A percentile compares a stretch with the other conserved stretches of the same genome.
Conservation (phyloP, 2,797 vertebrate species). For the Morelia viridis region DNA sequence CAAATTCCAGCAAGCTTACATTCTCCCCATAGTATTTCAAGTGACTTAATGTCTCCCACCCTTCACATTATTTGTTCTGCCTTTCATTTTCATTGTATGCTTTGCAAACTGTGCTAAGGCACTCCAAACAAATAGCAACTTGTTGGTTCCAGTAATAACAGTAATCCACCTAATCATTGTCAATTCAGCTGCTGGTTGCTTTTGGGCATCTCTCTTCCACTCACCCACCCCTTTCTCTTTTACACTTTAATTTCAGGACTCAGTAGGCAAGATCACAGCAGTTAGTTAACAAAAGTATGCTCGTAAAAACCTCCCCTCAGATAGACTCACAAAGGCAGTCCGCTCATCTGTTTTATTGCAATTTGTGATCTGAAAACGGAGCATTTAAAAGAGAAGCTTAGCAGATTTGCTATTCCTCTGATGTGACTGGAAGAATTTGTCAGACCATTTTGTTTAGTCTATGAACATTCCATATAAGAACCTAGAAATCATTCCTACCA, state of each 20-base stretch:
- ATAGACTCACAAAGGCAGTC: slow-evolving; percentile 1
- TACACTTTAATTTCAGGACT: slow-evolving; percentile 69
- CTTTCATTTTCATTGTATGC: slow-evolving; percentile 52
- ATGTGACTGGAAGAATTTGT: background rate
- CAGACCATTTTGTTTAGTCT: background rate
- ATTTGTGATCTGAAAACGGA: slow-evolving; percentile 48
- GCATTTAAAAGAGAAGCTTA: slow-evolving; percentile 48
- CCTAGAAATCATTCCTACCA: background rate
- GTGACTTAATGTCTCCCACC: background rate
- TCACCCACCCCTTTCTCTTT: background rate
- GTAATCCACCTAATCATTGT: slow-evolving; percentile 69
- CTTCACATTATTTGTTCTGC: slow-evolving; percentile 38
- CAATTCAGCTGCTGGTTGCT: slow-evolving; percentile 64
- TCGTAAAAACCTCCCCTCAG: slow-evolving; percentile 51
- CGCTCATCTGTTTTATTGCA: slow-evolving; percentile 51
- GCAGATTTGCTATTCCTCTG: slow-evolving; percentile 44
- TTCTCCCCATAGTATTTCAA: slow-evolving; percentile 49
- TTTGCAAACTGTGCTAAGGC: slow-evolving; percentile 58
- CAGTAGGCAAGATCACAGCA: slow-evolving; percentile 70
- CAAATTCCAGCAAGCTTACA: slow-evolving; percentile 29
- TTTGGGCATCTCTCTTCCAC: slow-evolving; percentile 48
- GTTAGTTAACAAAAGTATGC: slow-evolving; percentile 62
- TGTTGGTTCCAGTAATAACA: slow-evolving; percentile 65
- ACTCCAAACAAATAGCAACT: slow-evolving; percentile 67
- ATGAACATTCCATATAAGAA: background rate